Conservation (phyloP, 1,140 invertebrate species). For the Bombus huntii region DNA sequence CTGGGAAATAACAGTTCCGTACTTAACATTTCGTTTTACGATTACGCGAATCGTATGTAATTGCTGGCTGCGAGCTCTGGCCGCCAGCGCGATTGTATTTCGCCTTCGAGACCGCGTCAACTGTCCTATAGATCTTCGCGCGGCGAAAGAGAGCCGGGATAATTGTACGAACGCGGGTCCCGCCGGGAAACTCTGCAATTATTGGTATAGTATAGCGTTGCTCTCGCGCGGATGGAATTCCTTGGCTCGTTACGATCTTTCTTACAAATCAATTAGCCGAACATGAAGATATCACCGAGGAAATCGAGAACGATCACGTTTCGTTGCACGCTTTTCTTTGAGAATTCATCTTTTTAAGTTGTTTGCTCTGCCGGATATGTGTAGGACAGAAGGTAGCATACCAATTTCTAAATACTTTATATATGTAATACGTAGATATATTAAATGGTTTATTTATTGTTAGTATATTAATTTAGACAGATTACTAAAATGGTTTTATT, state of each 20-base stretch:
- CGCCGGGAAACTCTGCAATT: constrained; percentile 55
- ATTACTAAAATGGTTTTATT: no score
- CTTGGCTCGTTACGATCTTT: constrained; percentile 8
- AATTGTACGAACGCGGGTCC: constrained; percentile 50
- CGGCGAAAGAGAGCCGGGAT: constrained; percentile 58
- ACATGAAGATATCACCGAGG: not conserved
- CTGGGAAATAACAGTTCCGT: constrained; percentile 58
- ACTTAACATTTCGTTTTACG: constrained; percentile 74
- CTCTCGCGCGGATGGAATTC: constrained; percentile 26
- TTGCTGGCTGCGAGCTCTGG: constrained; percentile 65
- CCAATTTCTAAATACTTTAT: no score
- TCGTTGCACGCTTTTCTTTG: not conserved
- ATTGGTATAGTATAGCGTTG: constrained; percentile 39
- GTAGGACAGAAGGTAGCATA: no score
- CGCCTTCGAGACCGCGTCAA: constrained; percentile 65
- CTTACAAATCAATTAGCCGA: constrained; percentile 61
- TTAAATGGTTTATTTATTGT: no score
- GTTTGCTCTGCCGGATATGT: not conserved
- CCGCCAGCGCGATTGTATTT: constrained; percentile 67
- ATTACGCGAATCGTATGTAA: constrained; percentile 77
- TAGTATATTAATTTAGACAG: no score
- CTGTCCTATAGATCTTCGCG: constrained; percentile 69
- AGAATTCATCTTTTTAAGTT: not conserved
- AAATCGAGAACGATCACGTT: not conserved
- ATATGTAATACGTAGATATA: no score